Conservation (phyloP, 2,113 vertebrate species). For the Microcebus murinus region DNA sequence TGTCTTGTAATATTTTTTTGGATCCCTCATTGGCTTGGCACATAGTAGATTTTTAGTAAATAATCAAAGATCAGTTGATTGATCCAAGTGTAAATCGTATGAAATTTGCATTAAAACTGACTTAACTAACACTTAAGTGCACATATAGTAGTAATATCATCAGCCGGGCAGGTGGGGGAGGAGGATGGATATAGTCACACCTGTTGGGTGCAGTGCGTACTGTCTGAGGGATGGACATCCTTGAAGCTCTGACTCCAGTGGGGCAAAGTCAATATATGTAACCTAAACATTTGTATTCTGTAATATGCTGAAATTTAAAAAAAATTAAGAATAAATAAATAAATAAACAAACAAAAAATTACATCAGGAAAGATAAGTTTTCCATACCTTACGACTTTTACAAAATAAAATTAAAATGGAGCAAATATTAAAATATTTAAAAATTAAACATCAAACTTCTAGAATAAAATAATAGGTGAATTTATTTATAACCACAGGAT, state of each 20-base stretch:
- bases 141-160: too few relatives aligned
- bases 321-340: too few relatives aligned
- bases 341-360: background rate
- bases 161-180: too few relatives aligned
- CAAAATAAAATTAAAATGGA: background rate
- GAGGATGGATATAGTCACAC: too few relatives aligned
- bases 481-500: background rate
- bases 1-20: background rate
- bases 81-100: background rate
- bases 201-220: too few relatives aligned
- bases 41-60: background rate
- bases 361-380: background rate
- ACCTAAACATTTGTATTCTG: too few relatives aligned
- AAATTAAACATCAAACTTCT: background rate
- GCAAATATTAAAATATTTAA: background rate
- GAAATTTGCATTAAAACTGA: background rate
- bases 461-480: background rate
- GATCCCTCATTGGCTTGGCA: background rate
- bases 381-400: background rate
- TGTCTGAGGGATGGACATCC: too few relatives aligned
- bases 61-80: background rate
- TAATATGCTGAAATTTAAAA: too few relatives aligned
- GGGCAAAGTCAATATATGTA: too few relatives aligned
- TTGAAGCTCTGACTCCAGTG: too few relatives aligned
- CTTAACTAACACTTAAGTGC: too few relatives aligned